Evolutionary conservation across 23 tunicate genomes (phyloP).

Genomic region (Pegea sp.): DNA sequence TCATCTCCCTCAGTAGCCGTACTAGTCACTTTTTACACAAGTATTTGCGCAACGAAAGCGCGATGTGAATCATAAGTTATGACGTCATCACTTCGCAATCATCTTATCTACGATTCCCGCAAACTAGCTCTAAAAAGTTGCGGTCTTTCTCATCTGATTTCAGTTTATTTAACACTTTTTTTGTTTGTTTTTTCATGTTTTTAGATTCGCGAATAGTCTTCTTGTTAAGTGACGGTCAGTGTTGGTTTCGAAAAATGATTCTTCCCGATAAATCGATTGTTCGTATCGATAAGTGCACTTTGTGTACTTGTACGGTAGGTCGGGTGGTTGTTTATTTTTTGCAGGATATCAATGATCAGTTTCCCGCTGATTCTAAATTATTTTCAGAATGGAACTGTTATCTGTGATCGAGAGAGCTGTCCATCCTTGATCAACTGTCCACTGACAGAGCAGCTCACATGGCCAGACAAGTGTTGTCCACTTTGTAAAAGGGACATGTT

Average conservation of each 20-base stretch:
- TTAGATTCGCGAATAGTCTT: slow-evolving; percentile 2
- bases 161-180: not conserved
- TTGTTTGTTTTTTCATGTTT: not conserved
- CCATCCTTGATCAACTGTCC: slow-evolving; percentile 14
- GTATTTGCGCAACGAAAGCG: too few relatives aligned
- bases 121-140: too few relatives aligned
- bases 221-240: slow-evolving; percentile 11
- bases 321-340: not conserved
- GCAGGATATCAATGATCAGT: too few relatives aligned
- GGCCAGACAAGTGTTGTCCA: slow-evolving; percentile 14
- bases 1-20: too few relatives aligned
- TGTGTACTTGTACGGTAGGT: slow-evolving; percentile 48
- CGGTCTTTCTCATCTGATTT: too few relatives aligned
- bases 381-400: slow-evolving; percentile 51
- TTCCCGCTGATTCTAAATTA: too few relatives aligned
- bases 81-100: too few relatives aligned
- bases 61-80: too few relatives aligned
- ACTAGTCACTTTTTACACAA: too few relatives aligned
- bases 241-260: slow-evolving; percentile 36
- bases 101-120: too few relatives aligned
- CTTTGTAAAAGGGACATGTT: slow-evolving; percentile 3
- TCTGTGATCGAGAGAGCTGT: slow-evolving; percentile 38
- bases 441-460: slow-evolving; percentile 6
- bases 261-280: slow-evolving; percentile 9
- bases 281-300: slow-evolving; percentile 37